Evolutionary conservation across 2,888 invertebrate genomes (phyloP), one percentile per base, ranked within the genome.

Genomic region (Lagria hirta): DNA sequence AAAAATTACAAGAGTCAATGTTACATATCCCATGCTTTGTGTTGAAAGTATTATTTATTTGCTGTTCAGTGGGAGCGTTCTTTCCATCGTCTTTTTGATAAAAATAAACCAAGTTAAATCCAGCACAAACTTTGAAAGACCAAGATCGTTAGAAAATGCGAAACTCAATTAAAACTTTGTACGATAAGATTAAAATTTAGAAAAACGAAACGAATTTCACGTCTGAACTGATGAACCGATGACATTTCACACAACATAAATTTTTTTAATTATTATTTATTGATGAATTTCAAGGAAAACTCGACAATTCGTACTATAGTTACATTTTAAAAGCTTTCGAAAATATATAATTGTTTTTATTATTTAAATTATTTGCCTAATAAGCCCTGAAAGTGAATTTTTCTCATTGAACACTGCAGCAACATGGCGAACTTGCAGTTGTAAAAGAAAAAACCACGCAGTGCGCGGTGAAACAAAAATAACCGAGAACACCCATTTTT

Each of bases 151-250:
- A 46, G 35, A 46, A 42, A 42, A 40, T 21, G 28, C 34, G 30
- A 41, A 46, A 46, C 41, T 46, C 41, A 36, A 46, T 46, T 46
- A 46, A 46, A 46, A 46, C 35, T 46, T 46, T 45, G 35, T n/a
- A n/a, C 23, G 22, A 45, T 42, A 35, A 29, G 42, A 46, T 46
- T 46, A 42, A 46, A 46, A 42, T 42, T 42, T 28, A 35, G 35
- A 46, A 46, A 42, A 35, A 46, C 23, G 16, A 40, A 45, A 40
- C 34, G 33, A 40, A 45, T 45, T 45, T 34, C 34, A 27, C 28
- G 34, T 28, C 28, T 27, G 22, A 34, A 33, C n/a, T 14, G 40
- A 40, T 17, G 45, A 34, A 40, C 34, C 28, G 28, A n/a, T 26
- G 27, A 26, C 27, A 14, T 4, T 10, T 12, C 27, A 5, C 12